phyloP scores from a whole-genome alignment of 1,140 invertebrate genomes.

The Phymorhynchus buccinoides region DNA sequence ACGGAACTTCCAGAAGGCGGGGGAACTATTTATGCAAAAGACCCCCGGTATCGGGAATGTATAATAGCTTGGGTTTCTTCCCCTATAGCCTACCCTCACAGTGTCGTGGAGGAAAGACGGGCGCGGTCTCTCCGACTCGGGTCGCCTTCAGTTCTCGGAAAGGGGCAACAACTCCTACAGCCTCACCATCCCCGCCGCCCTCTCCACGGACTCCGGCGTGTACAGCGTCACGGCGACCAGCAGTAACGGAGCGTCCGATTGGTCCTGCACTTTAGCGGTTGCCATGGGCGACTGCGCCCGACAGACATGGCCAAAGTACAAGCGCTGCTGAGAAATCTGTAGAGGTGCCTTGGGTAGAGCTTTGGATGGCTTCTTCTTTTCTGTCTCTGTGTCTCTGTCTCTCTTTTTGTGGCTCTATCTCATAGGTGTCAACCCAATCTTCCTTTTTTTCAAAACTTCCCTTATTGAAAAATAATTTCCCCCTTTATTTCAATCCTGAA shows the following conservation, averaged over 20 bases:
- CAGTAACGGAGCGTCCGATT: constrained; percentile 48
- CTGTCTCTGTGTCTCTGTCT: too few relatives aligned
- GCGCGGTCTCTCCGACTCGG: constrained; percentile 82
- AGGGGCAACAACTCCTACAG: constrained; percentile 84
- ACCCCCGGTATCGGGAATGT: too few relatives aligned
- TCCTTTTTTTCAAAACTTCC: too few relatives aligned
- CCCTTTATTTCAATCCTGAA: too few relatives aligned
- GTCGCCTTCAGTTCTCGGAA: constrained; percentile 84
- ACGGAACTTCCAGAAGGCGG: too few relatives aligned
- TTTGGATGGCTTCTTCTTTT: too few relatives aligned
- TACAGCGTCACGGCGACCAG: constrained; percentile 86
- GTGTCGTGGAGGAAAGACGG: constrained; percentile 91
- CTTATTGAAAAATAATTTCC: too few relatives aligned
- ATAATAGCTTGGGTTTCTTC: too few relatives aligned
- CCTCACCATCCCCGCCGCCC: constrained; percentile 82
- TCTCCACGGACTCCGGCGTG: constrained; percentile 88
- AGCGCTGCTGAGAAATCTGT: constrained; percentile 61
- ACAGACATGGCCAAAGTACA: constrained; percentile 64
- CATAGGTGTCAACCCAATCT: too few relatives aligned
- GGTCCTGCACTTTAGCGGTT: constrained; percentile 64
- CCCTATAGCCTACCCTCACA: too few relatives aligned
- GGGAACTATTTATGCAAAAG: too few relatives aligned
- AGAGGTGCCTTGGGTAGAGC: constrained; percentile 49
- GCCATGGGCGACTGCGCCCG: constrained; percentile 58
- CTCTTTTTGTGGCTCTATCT: too few relatives aligned